Evolutionary conservation across 2,797 vertebrate genomes (phyloP), one percentile per base, ranked within the genome.

Genomic region (Lepus townsendii): DNA sequence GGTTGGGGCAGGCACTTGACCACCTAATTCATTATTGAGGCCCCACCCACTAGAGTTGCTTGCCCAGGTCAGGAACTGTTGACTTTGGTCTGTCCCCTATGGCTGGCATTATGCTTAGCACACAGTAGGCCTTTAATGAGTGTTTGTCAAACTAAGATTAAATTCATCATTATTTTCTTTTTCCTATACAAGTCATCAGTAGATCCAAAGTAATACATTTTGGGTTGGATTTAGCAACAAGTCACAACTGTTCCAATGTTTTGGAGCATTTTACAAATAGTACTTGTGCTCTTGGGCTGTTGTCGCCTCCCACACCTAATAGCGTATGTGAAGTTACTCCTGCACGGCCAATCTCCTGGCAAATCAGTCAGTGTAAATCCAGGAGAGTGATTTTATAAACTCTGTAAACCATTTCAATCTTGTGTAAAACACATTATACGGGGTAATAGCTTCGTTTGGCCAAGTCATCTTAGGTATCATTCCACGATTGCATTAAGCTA

Each of bases 361-460:
- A 83, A 63, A 78, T 78, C 97, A 96, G 91, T 90, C 93, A 93
- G 71, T 93, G 94, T 91, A 88, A 83, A 89, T 97, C 95, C 88
- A 96, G 85, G 97, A 96, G 93, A 92, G 57, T 73, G 96, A 93
- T 96, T 98, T 97, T 97, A 97, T 95, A 98, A 97, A 97, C 83
- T 92, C 16, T 24, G 95, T 91, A 97, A 98, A 96, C 93, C 90
- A 94, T 97, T 96, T 96, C 97, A 97, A 75, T 96, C 96, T 95
- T 93, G 94, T 95, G 95, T 90, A 97, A 98, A 97, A 90, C 88
- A 96, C 94, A 97, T 98, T 97, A 96, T 95, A 94, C 89, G 95
- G 97, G 92, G 88, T 97, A 98, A 98, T 97, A 89, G 91, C 91
- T 96, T 97, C 97, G 95, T 97, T 97, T 97, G 97, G 97, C 96